Percentiles rank a stretch among this genome's conserved stretches.
These are phyloP conservation scores for Ispidina picta DNA, from an alignment of 2,797 vertebrate genomes.

Conservation along the genomic window DNA sequence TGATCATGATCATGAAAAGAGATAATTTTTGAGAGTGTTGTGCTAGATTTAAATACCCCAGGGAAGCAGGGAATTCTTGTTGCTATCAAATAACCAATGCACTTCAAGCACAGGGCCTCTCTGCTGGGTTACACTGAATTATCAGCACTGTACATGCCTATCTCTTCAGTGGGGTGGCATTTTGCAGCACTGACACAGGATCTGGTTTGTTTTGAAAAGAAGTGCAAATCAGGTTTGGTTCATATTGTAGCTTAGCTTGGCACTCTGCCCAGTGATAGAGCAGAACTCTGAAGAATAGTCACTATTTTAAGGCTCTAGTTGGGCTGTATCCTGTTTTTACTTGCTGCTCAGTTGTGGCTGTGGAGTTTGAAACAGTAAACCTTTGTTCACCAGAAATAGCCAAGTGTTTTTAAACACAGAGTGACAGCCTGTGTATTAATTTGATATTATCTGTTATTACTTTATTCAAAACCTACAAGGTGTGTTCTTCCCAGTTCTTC, in stretches of 20 bases:
- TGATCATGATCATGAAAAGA: neutral
- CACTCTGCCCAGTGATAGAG: slow-evolving; percentile 30
- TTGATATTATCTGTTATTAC: neutral
- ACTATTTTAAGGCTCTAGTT: slow-evolving; percentile 43
- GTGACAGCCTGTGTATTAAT: neutral
- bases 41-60: fast-evolving
- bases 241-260: neutral
- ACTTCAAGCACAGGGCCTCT: neutral
- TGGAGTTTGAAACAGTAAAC: slow-evolving; percentile 46
- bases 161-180: neutral
- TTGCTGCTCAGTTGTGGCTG: slow-evolving; percentile 56
- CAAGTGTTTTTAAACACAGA: neutral
- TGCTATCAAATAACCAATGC: neutral
- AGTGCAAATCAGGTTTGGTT: neutral
- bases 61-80: neutral
- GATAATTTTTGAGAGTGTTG: fast-evolving
- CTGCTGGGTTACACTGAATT: fast-evolving
- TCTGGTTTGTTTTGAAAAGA: neutral
- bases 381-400: slow-evolving; percentile 58
- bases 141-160: neutral
- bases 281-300: slow-evolving; percentile 33
- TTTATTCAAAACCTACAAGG: neutral
- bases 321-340: slow-evolving; percentile 67
- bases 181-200: neutral
- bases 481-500: neutral